Evolutionary conservation across 2,888 invertebrate species (phyloP), one percentile per base, ranked within the genome.

Genomic region (Lamellibrachia satsuma): DNA sequence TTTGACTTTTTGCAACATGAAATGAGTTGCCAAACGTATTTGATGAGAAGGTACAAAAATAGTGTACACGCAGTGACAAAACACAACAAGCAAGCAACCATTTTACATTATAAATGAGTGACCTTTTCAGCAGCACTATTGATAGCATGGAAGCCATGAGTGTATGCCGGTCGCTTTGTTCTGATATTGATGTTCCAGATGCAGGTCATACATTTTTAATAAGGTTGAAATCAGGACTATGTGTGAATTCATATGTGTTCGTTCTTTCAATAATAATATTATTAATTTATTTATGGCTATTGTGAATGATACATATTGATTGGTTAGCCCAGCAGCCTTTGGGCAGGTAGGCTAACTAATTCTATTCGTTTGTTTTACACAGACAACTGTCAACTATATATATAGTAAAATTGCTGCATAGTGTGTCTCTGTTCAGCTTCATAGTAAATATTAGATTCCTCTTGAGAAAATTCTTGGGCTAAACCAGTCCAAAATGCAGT

Each of bases 121-220:
- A 75, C 75, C 75, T 75, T 39, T 75, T 22, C 75, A 22, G 75
- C 75, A 75, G 75, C 11, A 75, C 75, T 75, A 75, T 75, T 15
- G 75, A 75, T 75, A 75, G 75, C 75, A 75, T 6, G 75, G 22
- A 15, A 75, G n/a, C 75, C 75, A 22, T 75, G 75, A 75, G 75
- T 75, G 75, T n/a, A 75, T 22, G 75, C n/a, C 75, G 75, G 75
- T 75, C 75, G 75, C 75, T 75, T 75, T 75, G 75, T 75, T 75
- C 75, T 75, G 22, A 75, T 75, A 75, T 75, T 75, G 22, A 15
- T 22, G 22, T 15, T 22, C 75, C 22, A 75, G 75, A 75, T 75
- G 75, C 75, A 75, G 75, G 4, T 15, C 75, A 75, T 75, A 22
- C 75, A 75, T 75, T 75, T 75, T 75, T 75, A 75, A 75, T 75